Base-by-base conservation (phyloP, 2,888 invertebrate genomes). In the Drosophila histrio region DNA sequence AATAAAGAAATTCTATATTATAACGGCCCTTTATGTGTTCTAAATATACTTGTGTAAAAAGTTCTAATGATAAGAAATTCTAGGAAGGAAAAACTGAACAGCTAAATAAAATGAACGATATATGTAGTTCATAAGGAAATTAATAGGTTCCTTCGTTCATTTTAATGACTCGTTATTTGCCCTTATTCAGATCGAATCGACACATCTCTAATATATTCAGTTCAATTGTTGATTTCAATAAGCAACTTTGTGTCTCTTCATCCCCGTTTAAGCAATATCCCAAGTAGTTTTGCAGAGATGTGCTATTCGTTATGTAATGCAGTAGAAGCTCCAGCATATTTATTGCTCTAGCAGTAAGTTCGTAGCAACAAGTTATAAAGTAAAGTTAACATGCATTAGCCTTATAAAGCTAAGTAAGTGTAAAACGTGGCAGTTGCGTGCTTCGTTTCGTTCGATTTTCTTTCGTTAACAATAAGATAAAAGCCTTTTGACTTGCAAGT, bases 371-470 rank as follows among this genome's bases (percentile, higher is more conserved):
- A 41, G 39, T 49, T 36, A 57, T 57, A 47, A 47, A 17, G 38
- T 58, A 50, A 50, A 50, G 50, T 50, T 50, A 50, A 30, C 50
- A 50, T 58, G 58, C 58, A 34, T 58, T 58, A 58, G 41, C 41
- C 24, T 41, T 41, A 41, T 50, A 24, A 41, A 34, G 50, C 32
- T 32, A 41, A 50, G 50, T 41, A 43, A 54, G 32, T 43, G 43
- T 32, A 43, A 54, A 54, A 32, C 43, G 53, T 43, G 28, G 41
- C 53, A 43, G 41, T 41, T 53, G 53, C 41, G 41, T 53, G 53
- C 53, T 41, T 41, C 21, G 53, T 41, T 53, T 53, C 21, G 32
- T 30, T 26, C 38, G 24, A 11, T 38, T 38, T 26, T 4, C 39
- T 21, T 53, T 9, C 38, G n/a, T 28, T 39, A 39, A 32, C 32